Base-by-base conservation (phyloP, 2,113 vertebrate species). In the Oplegnathus fasciatus region DNA sequence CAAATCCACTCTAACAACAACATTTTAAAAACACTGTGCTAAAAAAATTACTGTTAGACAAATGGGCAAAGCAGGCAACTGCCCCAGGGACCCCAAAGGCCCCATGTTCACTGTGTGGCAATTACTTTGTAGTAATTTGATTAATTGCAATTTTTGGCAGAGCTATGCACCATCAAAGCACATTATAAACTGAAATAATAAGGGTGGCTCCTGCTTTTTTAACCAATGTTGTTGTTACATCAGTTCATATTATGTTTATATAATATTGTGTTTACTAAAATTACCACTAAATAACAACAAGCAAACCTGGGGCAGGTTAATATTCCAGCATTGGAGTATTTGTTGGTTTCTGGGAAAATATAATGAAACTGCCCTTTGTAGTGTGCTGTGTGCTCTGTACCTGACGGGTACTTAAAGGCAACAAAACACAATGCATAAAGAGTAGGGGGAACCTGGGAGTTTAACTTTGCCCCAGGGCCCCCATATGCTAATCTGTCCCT, bases 101-200 rank as follows among this genome's bases (percentile, higher is more conserved):
- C 58, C 22, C 50, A 5, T 65, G 66, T 77, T 81, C 50, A 77
- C 34, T 61, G 22, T 30, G 66, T 62, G 17, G 28, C n/a, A 75
- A 61, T 75, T 60, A 32, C 37, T 68, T 50, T 57, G 50, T 30
- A 42, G n/a, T 61, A n/a, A 37, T 74, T 62, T 64, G 18, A 76
- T 60, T 48, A 40, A 55, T 64, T 44, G 46, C 48, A 55, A 10
- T 28, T 55, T 20, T 62, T 73, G 20, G 0, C n/a, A 28, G 22
- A 8, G 20, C 1, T 64, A 46, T 44, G 68, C 14, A 50, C 54
- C 15, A 18, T 75, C 20, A 61, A 11, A 68, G 22, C 22, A 62
- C 8, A 40, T 70, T 32, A 65, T 50, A 15, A 18, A 58, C 28
- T 52, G 26, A 40, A 72, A 44, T 73, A 80, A 70, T 30, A 44